These are phyloP conservation scores for Varroa destructor DNA, from an alignment of 1,140 invertebrate genomes.

Conservation along the genomic window DNA sequence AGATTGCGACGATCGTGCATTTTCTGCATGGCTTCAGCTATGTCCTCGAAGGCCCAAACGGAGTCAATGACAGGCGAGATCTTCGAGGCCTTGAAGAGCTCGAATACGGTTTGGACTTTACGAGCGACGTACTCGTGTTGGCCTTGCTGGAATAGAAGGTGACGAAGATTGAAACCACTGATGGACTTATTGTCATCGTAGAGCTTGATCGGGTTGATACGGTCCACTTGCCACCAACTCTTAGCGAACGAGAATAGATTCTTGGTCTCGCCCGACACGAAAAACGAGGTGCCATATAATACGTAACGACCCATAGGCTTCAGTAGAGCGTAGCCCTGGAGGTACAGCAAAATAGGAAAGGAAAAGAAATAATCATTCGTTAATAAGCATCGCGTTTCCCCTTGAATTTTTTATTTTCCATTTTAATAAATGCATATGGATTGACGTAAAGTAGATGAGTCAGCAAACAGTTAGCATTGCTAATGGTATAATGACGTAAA, in stretches of 20 bases:
- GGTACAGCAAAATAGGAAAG: background rate
- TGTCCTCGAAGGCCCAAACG: constrained; percentile 71
- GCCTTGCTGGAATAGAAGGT: constrained; percentile 65
- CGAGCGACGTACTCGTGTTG: constrained; percentile 54
- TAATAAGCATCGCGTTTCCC: too few species aligned
- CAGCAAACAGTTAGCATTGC: too few species aligned
- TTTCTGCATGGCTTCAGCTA: constrained; percentile 74
- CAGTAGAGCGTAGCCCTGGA: constrained; percentile 60
- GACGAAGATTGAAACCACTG: constrained; percentile 65
- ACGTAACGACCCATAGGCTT: constrained; percentile 80
- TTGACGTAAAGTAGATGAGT: too few species aligned
- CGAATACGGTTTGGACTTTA: constrained; percentile 56
- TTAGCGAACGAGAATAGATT: constrained; percentile 40
- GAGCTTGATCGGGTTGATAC: constrained; percentile 68
- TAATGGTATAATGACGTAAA: too few species aligned
- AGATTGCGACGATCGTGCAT: constrained; percentile 81
- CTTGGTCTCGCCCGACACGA: constrained; percentile 44
- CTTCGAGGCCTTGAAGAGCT: constrained; percentile 58
- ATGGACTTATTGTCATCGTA: constrained; percentile 76
- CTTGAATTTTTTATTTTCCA: too few species aligned
- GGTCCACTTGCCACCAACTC: constrained; percentile 79
- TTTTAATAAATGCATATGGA: too few species aligned
- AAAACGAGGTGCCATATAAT: constrained; percentile 53
- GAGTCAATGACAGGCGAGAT: constrained; percentile 70
- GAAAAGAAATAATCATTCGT: too few species aligned